phyloP scores from a whole-genome alignment of 1,140 invertebrate species.

The Orchesella cincta region DNA sequence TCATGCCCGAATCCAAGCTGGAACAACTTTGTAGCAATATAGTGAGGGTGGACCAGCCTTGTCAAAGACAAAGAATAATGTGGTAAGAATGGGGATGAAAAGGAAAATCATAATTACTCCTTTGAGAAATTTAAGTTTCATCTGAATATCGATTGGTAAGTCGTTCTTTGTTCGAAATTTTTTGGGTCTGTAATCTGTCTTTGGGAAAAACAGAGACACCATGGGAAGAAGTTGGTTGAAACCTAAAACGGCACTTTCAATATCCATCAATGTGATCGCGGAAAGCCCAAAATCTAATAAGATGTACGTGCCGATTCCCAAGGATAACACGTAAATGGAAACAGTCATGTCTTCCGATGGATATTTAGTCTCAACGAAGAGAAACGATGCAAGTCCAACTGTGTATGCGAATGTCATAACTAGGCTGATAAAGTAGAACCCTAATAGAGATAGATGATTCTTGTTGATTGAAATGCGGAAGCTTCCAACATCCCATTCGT shows the following conservation, averaged over 20 bases:
- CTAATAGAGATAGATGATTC: background rate
- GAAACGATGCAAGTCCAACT: background rate
- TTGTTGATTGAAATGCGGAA: background rate
- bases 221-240: background rate
- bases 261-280: background rate
- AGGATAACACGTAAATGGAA: background rate
- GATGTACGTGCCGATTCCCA: background rate
- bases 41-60: too few species aligned
- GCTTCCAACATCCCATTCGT: background rate
- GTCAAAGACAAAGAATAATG: too few species aligned
- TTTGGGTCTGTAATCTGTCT: background rate
- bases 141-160: background rate
- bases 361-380: background rate
- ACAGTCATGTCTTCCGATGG: too few species aligned
- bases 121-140: background rate
- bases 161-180: background rate
- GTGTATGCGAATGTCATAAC: background rate
- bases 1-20: too few species aligned
- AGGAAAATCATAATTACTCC: background rate
- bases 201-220: background rate
- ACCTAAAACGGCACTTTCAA: background rate
- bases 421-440: background rate
- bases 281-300: background rate
- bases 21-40: too few species aligned
- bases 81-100: too few species aligned